Base-by-base conservation (phyloP, 1,140 invertebrate species). In the Heliconius eleuchia region DNA sequence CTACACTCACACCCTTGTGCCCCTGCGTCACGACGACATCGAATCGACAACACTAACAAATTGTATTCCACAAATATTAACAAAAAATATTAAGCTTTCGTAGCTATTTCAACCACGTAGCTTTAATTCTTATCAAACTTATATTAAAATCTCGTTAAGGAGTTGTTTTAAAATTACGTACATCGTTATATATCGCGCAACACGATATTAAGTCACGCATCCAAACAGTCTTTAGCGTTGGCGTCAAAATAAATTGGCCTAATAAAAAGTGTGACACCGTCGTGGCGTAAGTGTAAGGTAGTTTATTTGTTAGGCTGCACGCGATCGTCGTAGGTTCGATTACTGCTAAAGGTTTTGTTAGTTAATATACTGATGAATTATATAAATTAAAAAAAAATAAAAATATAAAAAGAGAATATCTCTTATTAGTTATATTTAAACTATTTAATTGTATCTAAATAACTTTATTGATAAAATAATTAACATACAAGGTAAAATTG, bases 111-210 rank as follows among this genome's bases (percentile, higher is more conserved):
- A 11, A 66, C n/a, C 11, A 9, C 9, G 4, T 5, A 30, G 4
- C n/a, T 66, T 66, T 66, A 66, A 66, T 66, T 66, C 60, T 13
- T 66, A 30, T 66, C 60, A 66, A 66, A 66, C 27, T 66, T 66
- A 66, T 66, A 66, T 66, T 66, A 66, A 30, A 66, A 66, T 66
- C 23, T 66, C 27, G 60, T 66, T 66, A 66, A 6, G 60, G 60
- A 66, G 60, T 66, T 66, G 23, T 66, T 66, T 66, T 66, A 66
- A 66, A 66, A 66, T 30, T 30, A 66, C 60, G 27, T 66, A 66
- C 60, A 66, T 66, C 60, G 60, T 66, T 66, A 66, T 66, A 30
- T 66, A 66, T 30, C 27, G 60, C 23, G 27, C 11, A 66, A 66
- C 27, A 66, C 27, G 60, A 66, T 30, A 66, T 66, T 66, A 18